Conservation (phyloP, 1,140 invertebrate species). For the Steinernema feltiae region DNA sequence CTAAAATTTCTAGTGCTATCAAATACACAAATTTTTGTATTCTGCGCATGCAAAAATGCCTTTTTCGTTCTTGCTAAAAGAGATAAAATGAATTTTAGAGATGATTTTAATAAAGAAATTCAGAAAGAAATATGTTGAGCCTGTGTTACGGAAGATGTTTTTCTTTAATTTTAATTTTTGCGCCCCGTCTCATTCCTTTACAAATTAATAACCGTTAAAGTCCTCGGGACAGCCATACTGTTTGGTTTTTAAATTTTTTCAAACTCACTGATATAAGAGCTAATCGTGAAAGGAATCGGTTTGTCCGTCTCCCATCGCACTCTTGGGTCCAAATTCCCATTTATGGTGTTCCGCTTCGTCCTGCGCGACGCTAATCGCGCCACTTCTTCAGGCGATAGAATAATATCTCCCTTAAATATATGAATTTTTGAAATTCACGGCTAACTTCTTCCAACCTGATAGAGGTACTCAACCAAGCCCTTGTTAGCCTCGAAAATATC, state of each 20-base stretch:
- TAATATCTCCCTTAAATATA: background rate
- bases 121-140: too few relatives aligned
- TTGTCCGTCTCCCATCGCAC: background rate
- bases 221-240: background rate
- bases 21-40: too few relatives aligned
- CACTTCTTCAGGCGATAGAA: background rate
- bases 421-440: background rate
- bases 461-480: background rate
- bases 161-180: too few relatives aligned
- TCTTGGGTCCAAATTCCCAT: background rate
- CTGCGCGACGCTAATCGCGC: background rate
- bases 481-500: background rate
- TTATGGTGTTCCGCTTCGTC: background rate
- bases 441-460: background rate
- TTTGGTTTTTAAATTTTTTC: too few relatives aligned
- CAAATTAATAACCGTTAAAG: background rate
- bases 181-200: too few relatives aligned
- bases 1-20: too few relatives aligned
- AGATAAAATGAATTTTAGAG: too few relatives aligned
- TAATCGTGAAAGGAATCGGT: background rate
- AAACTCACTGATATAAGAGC: background rate
- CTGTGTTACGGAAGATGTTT: too few relatives aligned
- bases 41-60: too few relatives aligned
- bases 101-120: too few relatives aligned
- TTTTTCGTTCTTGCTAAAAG: too few relatives aligned